These are phyloP conservation scores for Parazoanthus atlanticus DNA, from an alignment of 92 coral and sea anemone species.

Conservation along the genomic window DNA sequence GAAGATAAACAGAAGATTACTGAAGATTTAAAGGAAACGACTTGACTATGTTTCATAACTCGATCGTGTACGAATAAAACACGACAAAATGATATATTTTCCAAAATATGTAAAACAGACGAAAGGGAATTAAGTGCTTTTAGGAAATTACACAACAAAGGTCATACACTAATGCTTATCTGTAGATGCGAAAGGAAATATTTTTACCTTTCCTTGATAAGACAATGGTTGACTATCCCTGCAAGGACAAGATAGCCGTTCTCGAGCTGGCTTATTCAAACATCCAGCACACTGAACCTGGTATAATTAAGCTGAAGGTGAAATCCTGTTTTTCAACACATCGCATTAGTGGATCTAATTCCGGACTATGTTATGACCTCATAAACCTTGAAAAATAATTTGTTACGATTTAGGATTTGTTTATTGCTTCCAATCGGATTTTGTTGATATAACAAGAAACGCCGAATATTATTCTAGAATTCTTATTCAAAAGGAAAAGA, in stretches of 20 bases:
- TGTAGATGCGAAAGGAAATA: not conserved
- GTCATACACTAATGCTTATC: not conserved
- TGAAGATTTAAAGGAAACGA: too few relatives aligned
- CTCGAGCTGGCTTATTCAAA: not conserved
- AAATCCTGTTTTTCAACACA: not conserved
- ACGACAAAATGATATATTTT: not conserved
- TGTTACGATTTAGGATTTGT: not conserved
- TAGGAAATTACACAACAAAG: too few relatives aligned
- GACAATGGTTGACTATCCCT: not conserved
- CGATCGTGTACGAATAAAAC: not conserved
- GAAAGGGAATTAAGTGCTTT: not conserved
- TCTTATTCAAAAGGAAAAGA: not conserved
- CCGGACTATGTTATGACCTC: not conserved
- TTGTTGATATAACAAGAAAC: not conserved
- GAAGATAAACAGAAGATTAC: too few relatives aligned
- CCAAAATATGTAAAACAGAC: not conserved
- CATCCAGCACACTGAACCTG: not conserved
- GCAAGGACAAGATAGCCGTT: not conserved
- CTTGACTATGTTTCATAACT: not conserved
- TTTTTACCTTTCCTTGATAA: not conserved
- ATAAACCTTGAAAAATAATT: not conserved
- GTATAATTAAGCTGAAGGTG: not conserved
- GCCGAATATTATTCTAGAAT: not conserved
- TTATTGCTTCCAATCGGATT: not conserved
- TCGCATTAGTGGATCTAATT: not conserved